A percentile compares a stretch with the other conserved stretches of the same genome.
phyloP scores from a whole-genome alignment of 1,140 invertebrate species.

The Panulirus ornatus region DNA sequence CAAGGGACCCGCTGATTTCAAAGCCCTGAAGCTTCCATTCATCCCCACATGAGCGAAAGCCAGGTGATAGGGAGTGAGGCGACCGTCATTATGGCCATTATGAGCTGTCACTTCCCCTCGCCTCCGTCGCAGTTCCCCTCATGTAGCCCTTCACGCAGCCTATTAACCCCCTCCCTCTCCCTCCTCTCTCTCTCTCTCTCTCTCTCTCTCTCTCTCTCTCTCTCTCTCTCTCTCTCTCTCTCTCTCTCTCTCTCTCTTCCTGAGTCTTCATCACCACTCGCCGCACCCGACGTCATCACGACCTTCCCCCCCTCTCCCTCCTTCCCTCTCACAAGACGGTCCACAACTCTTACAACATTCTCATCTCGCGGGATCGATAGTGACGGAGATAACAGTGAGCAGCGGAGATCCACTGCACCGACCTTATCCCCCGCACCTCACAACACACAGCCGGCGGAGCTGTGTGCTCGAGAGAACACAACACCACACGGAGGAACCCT shows the following conservation, averaged over 20 bases:
- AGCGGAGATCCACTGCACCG: no score
- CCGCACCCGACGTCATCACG: not conserved
- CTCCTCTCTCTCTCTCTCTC: not conserved
- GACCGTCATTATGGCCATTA: slow-evolving; percentile 19
- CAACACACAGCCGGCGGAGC: no score
- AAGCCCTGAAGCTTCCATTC: not conserved
- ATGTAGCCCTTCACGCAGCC: not conserved
- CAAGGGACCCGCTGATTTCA: not conserved
- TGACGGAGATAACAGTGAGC: no score
- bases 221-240: not conserved
- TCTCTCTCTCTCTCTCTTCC: not conserved
- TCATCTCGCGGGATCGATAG: no score
- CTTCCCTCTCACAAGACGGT: not conserved
- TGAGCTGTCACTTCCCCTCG: slow-evolving; percentile 34
- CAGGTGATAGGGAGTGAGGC: slow-evolving; percentile 20
- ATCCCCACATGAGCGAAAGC: not conserved
- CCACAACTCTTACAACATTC: no score
- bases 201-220: not conserved
- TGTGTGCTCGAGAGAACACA: no score
- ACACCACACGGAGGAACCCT: no score
- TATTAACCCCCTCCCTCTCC: not conserved
- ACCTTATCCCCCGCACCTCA: no score
- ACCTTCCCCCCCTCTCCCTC: slow-evolving; percentile 1
- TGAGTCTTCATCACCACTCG: not conserved
- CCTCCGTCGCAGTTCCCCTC: not conserved